Evolutionary conservation across 2,797 vertebrate genomes (phyloP).

Genomic region (Myotis vivesi): DNA sequence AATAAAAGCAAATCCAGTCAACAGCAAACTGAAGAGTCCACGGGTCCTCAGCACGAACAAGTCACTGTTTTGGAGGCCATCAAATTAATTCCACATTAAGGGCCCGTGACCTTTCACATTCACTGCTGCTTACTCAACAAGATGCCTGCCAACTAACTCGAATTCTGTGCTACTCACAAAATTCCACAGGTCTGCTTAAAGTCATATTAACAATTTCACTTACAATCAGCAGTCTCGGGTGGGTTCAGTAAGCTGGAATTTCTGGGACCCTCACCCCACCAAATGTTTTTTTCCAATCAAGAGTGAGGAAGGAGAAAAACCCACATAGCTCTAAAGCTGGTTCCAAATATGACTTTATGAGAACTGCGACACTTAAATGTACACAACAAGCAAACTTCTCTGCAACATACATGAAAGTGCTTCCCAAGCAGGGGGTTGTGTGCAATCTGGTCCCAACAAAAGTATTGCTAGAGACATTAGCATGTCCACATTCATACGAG

Average conservation of each 20-base stretch:
- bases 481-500: not conserved
- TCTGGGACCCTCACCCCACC: not conserved
- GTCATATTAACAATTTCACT: not conserved
- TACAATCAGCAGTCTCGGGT: not conserved
- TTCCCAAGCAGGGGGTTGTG: not conserved
- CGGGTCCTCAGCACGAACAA: not conserved
- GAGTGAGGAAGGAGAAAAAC: not conserved
- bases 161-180: not conserved
- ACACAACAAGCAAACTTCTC: not conserved
- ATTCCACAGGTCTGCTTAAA: not conserved
- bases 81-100: not conserved
- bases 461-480: not conserved
- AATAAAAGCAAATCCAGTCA: slow-evolving; percentile 24
- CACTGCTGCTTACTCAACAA: not conserved
- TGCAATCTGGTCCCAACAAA: not conserved
- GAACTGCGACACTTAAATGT: not conserved
- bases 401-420: not conserved
- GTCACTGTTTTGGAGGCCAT: not conserved
- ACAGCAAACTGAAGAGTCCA: not conserved
- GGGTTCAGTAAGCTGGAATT: not conserved
- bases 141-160: not conserved
- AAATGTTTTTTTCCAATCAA: not conserved
- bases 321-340: not conserved
- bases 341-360: not conserved
- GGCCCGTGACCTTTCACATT: not conserved